A percentile compares a stretch with the other conserved stretches of the same genome.
phyloP scores from a whole-genome alignment of 2,888 invertebrate species.

The Escarpia spicata region DNA sequence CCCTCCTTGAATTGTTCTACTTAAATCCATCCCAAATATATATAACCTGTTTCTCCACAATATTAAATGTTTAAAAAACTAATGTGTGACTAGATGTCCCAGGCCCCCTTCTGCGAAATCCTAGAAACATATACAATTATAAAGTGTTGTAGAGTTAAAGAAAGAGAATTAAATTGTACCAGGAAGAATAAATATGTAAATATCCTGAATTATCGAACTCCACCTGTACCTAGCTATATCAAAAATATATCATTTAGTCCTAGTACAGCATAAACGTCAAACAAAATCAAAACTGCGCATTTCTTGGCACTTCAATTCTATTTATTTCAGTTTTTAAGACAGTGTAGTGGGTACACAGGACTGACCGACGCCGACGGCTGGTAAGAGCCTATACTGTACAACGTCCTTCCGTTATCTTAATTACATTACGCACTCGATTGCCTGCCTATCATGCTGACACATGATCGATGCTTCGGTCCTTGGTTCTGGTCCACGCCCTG shows the following conservation, averaged over 20 bases:
- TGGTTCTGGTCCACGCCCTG: background rate
- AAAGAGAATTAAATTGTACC: no score
- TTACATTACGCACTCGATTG: constrained; percentile 13
- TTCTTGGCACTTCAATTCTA: constrained; percentile 6
- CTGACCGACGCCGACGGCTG: background rate
- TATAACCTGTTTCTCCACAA: no score
- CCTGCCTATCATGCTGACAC: background rate
- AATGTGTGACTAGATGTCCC: no score
- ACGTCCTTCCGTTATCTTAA: background rate
- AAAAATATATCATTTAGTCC: background rate
- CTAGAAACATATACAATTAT: no score
- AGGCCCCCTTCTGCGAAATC: no score
- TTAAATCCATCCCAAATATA: no score
- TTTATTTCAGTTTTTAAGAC: background rate
- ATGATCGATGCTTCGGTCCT: background rate
- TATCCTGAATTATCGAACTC: no score
- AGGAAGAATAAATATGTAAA: no score
- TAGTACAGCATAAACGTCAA: background rate
- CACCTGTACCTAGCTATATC: no score
- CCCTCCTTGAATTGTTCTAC: no score
- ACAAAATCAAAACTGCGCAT: background rate
- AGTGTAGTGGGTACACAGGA: background rate
- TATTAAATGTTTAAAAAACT: no score
- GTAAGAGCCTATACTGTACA: background rate
- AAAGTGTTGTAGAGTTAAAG: no score